phyloP scores from a whole-genome alignment of 2,888 invertebrate genomes.

The Myathropa florea region DNA sequence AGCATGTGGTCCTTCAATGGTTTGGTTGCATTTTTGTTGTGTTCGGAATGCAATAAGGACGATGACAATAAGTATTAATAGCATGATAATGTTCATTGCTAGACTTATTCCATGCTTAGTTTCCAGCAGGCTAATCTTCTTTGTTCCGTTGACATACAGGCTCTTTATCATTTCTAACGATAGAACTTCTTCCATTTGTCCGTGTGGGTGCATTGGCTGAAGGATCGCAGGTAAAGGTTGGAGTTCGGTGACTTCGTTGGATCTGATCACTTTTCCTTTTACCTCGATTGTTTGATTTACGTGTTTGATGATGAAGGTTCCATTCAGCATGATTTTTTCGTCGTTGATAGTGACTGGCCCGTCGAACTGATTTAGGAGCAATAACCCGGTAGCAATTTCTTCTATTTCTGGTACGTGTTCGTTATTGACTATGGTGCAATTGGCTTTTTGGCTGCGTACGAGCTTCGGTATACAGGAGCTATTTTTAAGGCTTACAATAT shows the following conservation, averaged over 20 bases:
- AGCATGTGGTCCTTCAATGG: too few species aligned
- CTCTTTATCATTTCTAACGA: slow-evolving; percentile 1
- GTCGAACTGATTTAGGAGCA: neutral
- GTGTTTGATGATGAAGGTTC: slow-evolving; percentile 1
- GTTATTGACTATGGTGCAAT: neutral
- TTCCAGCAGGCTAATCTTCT: too few species aligned
- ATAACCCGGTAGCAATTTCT: neutral
- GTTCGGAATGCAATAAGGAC: too few species aligned
- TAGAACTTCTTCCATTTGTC: neutral
- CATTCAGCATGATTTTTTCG: neutral
- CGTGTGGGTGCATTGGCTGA: neutral
- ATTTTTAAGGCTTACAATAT: too few species aligned
- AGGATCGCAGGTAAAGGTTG: neutral
- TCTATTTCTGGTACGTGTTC: neutral
- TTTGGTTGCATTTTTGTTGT: too few species aligned
- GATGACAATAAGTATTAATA: too few species aligned
- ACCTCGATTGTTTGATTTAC: neutral
- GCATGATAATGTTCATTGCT: too few species aligned
- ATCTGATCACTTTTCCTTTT: neutral
- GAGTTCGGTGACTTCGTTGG: neutral
- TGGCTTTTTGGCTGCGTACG: neutral
- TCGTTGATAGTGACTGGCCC: too few species aligned
- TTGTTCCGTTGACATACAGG: neutral
- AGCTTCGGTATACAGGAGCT: slow-evolving; percentile 14
- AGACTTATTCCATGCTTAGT: too few species aligned